Conservation (phyloP, 2,797 vertebrate genomes). For the Melopsittacus undulatus region DNA sequence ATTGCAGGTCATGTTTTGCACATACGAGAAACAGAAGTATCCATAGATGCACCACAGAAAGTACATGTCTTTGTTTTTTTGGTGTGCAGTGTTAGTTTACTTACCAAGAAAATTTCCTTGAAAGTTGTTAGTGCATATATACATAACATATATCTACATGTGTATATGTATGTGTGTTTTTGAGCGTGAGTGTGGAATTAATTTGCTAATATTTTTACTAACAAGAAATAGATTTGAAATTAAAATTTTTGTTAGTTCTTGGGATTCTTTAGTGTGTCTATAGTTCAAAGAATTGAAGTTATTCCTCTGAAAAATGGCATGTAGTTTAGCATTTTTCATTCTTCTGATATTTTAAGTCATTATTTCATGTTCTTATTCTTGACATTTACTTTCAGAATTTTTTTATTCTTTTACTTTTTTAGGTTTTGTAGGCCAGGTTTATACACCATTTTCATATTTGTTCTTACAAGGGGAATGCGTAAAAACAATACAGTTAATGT, state of each 20-base stretch:
- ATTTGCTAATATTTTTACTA: not conserved
- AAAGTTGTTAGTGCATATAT: not conserved
- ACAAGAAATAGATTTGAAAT: not conserved
- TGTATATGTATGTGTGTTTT: not conserved
- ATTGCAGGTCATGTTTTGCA: not conserved
- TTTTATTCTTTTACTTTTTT: not conserved
- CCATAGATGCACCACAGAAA: not conserved
- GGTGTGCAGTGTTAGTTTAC: not conserved
- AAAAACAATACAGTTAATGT: not conserved
- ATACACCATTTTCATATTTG: not conserved
- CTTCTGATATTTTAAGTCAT: not conserved
- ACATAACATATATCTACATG: not conserved
- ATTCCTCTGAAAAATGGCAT: not conserved
- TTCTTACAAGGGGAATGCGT: not conserved
- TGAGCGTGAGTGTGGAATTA: not conserved
- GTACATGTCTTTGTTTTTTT: not conserved
- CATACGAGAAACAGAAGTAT: not conserved
- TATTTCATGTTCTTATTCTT: not conserved
- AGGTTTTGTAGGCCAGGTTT: not conserved
- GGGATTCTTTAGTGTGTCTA: not conserved
- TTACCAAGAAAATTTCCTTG: not conserved
- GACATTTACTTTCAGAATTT: not conserved
- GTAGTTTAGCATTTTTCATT: not conserved
- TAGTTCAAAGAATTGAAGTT: not conserved
- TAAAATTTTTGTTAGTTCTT: accelerated